These are phyloP conservation scores for Palloptera scutellata DNA, from an alignment of 2,888 invertebrate species.

Conservation along the genomic window DNA sequence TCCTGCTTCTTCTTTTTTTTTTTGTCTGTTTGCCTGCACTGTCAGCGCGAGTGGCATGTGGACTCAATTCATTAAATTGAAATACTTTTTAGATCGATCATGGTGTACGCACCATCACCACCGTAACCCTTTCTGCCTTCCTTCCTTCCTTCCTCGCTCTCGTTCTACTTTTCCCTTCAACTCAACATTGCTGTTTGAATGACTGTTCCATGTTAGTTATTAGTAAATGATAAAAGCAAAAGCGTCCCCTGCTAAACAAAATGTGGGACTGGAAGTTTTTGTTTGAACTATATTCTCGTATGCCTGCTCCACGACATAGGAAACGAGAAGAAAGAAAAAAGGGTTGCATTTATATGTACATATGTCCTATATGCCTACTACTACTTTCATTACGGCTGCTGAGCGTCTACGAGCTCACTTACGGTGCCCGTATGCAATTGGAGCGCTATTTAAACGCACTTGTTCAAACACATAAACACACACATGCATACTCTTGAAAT, in stretches of 20 bases:
- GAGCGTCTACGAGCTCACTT: neutral
- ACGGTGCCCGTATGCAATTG: constrained; percentile 43
- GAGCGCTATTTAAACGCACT: constrained; percentile 45
- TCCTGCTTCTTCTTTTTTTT: constrained; percentile 9
- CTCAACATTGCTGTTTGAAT: neutral
- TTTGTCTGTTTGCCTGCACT: neutral
- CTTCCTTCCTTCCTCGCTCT: constrained; percentile 4
- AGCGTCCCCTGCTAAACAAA: too few species aligned
- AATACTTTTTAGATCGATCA: constrained; percentile 60
- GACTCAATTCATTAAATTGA: constrained; percentile 55
- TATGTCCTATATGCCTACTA: too few species aligned
- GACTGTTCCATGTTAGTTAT: neutral
- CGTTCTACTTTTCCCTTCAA: neutral
- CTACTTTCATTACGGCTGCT: too few species aligned
- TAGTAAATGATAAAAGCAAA: neutral
- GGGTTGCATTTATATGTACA: neutral
- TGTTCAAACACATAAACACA: constrained; percentile 38
- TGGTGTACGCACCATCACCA: neutral
- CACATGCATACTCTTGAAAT: too few species aligned
- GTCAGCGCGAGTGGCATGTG: constrained; percentile 25
- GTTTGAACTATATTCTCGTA: too few species aligned
- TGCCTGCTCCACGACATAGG: too few species aligned
- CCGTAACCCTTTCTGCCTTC: constrained; percentile 30
- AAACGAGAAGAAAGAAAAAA: neutral
- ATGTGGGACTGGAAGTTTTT: too few species aligned